Conservation (phyloP, 2,113 vertebrate genomes). For the Gopherus flavomarginatus region DNA sequence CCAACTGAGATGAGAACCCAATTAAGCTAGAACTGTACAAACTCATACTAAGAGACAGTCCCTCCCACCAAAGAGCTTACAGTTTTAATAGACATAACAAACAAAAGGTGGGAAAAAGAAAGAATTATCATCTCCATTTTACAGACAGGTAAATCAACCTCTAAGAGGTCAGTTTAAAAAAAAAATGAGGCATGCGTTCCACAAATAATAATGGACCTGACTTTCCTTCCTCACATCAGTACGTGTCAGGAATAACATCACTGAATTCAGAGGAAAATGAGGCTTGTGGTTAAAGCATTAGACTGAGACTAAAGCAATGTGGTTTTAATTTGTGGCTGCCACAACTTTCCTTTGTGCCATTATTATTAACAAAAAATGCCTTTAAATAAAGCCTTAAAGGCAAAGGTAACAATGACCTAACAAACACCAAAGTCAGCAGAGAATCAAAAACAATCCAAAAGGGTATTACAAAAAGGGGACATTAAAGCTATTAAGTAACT, state of each 20-base stretch:
- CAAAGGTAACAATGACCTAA: background rate
- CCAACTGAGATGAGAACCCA: rapidly evolving
- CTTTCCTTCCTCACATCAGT: background rate
- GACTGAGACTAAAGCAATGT: background rate
- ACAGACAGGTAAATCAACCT: rapidly evolving
- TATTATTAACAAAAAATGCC: background rate
- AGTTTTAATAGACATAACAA: background rate
- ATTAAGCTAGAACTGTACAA: background rate
- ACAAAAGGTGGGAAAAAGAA: background rate
- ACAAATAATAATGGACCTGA: background rate
- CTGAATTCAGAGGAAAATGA: background rate
- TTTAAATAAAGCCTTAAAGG: background rate
- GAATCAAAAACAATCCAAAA: constrained; percentile 3
- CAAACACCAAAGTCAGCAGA: background rate
- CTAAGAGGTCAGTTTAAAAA: background rate
- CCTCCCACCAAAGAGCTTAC: background rate
- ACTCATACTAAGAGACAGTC: background rate
- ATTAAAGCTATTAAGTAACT: background rate
- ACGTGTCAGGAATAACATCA: background rate
- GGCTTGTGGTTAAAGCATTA: background rate
- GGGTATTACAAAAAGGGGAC: background rate
- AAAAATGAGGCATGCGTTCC: background rate
- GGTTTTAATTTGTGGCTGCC: background rate
- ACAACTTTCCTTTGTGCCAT: background rate
- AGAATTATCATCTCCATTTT: background rate